Evolutionary conservation across 2,888 invertebrate genomes (phyloP).

Genomic region (Clostera curtula): DNA sequence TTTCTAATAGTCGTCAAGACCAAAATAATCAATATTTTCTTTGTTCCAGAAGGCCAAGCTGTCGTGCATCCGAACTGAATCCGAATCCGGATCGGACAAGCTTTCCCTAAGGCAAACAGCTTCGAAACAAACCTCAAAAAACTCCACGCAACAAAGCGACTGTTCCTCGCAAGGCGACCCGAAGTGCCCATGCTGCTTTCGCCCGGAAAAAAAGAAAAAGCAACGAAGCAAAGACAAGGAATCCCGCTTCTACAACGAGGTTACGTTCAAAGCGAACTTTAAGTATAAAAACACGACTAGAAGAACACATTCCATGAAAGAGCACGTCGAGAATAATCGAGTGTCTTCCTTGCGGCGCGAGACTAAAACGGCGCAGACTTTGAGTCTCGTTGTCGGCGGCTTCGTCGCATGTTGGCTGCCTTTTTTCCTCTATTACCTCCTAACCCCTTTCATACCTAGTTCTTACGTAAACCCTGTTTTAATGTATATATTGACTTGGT

Average conservation of each 20-base stretch:
- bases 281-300: conserved; percentile 58
- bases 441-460: conserved; percentile 84
- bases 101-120: conserved; percentile 54
- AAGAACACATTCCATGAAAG: conserved; percentile 70
- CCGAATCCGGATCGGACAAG: conserved; percentile 64
- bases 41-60: conserved; percentile 62
- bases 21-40: too few species aligned
- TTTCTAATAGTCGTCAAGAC: too few species aligned
- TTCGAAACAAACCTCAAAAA: conserved; percentile 52
- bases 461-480: conserved; percentile 76
- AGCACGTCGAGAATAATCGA: conserved; percentile 72
- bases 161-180: conserved; percentile 49
- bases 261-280: conserved; percentile 59
- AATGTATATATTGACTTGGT: conserved; percentile 87
- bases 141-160: conserved; percentile 49
- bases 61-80: conserved; percentile 65
- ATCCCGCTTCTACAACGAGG: conserved; percentile 52
- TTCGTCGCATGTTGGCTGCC: conserved; percentile 93
- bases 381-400: conserved; percentile 91
- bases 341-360: conserved; percentile 84
- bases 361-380: conserved; percentile 90
- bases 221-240: conserved; percentile 50
- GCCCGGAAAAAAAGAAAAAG: conserved; percentile 42
- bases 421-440: conserved; percentile 87
- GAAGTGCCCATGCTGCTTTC: conserved; percentile 63